phyloP scores from a whole-genome alignment of 2,888 invertebrate genomes.

The Macrostomum cliftonense region DNA sequence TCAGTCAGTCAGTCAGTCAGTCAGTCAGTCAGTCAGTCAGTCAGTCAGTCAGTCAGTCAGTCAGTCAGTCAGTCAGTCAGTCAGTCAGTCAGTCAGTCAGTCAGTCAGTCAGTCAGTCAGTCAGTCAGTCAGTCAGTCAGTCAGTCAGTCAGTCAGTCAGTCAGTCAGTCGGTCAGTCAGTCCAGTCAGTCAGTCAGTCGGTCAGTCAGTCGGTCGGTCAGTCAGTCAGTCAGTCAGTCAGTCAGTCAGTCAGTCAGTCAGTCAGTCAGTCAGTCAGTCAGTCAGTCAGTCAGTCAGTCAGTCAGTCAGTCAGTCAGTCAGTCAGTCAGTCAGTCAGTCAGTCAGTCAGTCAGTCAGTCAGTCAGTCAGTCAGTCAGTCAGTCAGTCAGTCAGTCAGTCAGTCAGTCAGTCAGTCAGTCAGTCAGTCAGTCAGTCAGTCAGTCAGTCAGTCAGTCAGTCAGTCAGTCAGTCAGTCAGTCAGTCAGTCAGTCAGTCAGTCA shows the following conservation, averaged over 20 bases:
- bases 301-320: slow-evolving; percentile 2
- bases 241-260: slow-evolving; percentile 2
- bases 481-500: slow-evolving; percentile 2
- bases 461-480: slow-evolving; percentile 2
- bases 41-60: neutral
- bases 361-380: slow-evolving; percentile 1
- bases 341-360: too few relatives aligned
- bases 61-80: neutral
- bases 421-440: slow-evolving; percentile 2
- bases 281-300: slow-evolving; percentile 2
- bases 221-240: slow-evolving; percentile 2
- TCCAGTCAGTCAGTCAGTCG: neutral
- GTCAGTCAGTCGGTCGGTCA: slow-evolving; percentile 1
- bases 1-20: too few relatives aligned
- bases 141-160: slow-evolving; percentile 2
- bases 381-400: slow-evolving; percentile 2
- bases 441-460: slow-evolving; percentile 2
- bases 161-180: neutral
- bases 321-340: slow-evolving; percentile 6
- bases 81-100: slow-evolving; percentile 2
- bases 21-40: too few relatives aligned
- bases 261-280: slow-evolving; percentile 2
- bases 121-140: slow-evolving; percentile 2
- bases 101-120: slow-evolving; percentile 1
- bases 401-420: slow-evolving; percentile 2